Evolutionary conservation across 2,113 vertebrate genomes (phyloP).

Genomic region (Potamarius usumacintae): DNA sequence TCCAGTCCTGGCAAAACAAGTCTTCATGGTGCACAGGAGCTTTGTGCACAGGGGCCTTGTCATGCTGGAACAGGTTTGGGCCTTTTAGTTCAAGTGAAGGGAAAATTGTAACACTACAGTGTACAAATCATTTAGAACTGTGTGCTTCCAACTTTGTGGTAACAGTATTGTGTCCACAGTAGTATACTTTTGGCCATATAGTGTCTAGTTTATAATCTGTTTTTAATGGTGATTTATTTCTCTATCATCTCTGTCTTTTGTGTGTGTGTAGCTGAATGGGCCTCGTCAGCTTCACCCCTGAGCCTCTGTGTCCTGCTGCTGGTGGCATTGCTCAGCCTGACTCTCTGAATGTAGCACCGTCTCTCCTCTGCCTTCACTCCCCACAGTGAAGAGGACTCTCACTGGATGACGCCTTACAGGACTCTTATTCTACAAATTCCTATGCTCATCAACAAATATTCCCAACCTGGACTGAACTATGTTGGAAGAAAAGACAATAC

Average conservation of each 20-base stretch:
- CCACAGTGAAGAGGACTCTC: slow-evolving; percentile 73
- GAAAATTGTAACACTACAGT: neutral
- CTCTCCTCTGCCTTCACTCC: slow-evolving; percentile 70
- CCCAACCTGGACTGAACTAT: slow-evolving; percentile 69
- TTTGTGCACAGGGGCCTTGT: neutral
- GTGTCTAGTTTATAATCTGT: neutral
- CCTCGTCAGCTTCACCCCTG: slow-evolving; percentile 56
- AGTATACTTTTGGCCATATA: neutral
- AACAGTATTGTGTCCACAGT: neutral
- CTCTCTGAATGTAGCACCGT: slow-evolving; percentile 89
- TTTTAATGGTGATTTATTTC: neutral
- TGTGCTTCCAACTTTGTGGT: neutral
- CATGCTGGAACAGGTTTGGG: neutral
- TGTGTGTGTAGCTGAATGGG: slow-evolving; percentile 61
- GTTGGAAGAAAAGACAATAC: slow-evolving; percentile 67
- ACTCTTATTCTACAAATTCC: slow-evolving; percentile 75
- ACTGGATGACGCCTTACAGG: slow-evolving; percentile 72
- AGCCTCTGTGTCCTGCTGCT: slow-evolving; percentile 76
- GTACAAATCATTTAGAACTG: neutral
- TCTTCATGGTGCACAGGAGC: neutral
- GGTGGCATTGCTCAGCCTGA: slow-evolving; percentile 75
- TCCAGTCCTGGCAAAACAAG: neutral
- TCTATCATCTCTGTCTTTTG: neutral
- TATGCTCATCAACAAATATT: slow-evolving; percentile 79
- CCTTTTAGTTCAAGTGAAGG: neutral